These are phyloP conservation scores for Cyrtorhinus lividipennis DNA, from an alignment of 1,140 invertebrate species.

Conservation along the genomic window DNA sequence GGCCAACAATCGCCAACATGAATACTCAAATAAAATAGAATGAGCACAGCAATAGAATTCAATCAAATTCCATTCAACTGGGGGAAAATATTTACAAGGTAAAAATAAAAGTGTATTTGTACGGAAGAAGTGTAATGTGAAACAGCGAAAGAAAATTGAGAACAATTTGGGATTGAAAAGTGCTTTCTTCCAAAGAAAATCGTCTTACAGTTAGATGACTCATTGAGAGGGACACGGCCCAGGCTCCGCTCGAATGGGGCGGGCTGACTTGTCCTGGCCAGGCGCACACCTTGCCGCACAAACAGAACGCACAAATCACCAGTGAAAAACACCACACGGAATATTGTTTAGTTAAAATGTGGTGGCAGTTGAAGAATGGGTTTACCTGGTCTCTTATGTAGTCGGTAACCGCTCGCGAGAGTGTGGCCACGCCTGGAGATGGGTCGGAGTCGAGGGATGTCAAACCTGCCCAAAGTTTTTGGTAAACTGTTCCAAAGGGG, in stretches of 20 bases:
- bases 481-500: conserved; percentile 56
- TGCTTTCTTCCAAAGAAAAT: not conserved
- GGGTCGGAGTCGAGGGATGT: conserved; percentile 65
- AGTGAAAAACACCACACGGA: conserved; percentile 12
- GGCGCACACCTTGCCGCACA: conserved; percentile 21
- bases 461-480: conserved; percentile 71
- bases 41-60: too few species aligned
- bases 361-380: too few species aligned
- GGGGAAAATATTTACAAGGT: too few species aligned
- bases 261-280: conserved; percentile 23
- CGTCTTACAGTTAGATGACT: conserved; percentile 20
- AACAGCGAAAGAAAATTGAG: too few species aligned
- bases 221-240: conserved; percentile 19
- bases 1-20: too few species aligned
- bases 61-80: too few species aligned
- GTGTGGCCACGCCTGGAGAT: conserved; percentile 56
- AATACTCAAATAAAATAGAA: too few species aligned
- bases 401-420: conserved; percentile 61
- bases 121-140: too few species aligned
- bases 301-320: too few species aligned
- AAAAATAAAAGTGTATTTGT: too few species aligned
- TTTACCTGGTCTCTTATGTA: conserved; percentile 62
- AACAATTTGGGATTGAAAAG: too few species aligned
- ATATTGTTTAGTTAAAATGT: too few species aligned
- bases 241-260: conserved; percentile 12